Percentiles rank a stretch among this genome's conserved stretches.
Evolutionary conservation across 2,888 invertebrate species (phyloP).

Genomic region (Metacarcinus magister): DNA sequence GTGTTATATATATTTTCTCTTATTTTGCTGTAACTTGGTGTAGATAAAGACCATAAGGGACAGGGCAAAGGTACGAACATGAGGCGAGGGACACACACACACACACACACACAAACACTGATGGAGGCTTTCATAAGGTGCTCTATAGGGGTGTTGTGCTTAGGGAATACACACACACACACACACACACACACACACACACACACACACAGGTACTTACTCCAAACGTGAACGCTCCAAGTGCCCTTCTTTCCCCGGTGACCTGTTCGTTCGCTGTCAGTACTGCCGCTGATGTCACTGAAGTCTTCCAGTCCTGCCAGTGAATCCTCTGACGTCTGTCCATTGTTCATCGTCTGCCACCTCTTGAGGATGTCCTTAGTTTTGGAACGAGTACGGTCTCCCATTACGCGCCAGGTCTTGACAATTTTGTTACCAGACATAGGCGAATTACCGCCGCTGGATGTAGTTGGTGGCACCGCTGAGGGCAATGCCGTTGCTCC

Average conservation of each 20-base stretch:
- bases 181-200: constrained; percentile 52
- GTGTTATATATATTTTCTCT: neutral
- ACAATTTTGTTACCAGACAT: constrained; percentile 87
- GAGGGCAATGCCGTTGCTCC: constrained; percentile 62
- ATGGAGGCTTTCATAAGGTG: neutral
- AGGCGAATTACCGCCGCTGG: constrained; percentile 78
- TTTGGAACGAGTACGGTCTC: constrained; percentile 90
- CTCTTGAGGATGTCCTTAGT: constrained; percentile 90
- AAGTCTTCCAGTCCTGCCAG: constrained; percentile 74
- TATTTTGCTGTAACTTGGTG: neutral
- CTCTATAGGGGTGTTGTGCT: neutral
- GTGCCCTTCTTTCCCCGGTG: constrained; percentile 76
- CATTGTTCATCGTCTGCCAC: constrained; percentile 85
- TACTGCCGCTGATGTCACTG: constrained; percentile 75
- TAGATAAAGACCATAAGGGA: neutral
- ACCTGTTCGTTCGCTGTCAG: constrained; percentile 69
- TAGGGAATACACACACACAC: neutral
- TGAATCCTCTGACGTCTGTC: constrained; percentile 80
- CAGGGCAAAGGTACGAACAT: neutral
- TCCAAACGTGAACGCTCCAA: constrained; percentile 82
- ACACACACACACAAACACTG: constrained; percentile 2
- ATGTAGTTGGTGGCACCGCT: constrained; percentile 51
- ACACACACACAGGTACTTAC: constrained; percentile 76
- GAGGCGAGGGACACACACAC: constrained; percentile 10
- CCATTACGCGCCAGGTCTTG: constrained; percentile 90